phyloP scores from a whole-genome alignment of 2,888 invertebrate species.

The Odiellus spinosus region DNA sequence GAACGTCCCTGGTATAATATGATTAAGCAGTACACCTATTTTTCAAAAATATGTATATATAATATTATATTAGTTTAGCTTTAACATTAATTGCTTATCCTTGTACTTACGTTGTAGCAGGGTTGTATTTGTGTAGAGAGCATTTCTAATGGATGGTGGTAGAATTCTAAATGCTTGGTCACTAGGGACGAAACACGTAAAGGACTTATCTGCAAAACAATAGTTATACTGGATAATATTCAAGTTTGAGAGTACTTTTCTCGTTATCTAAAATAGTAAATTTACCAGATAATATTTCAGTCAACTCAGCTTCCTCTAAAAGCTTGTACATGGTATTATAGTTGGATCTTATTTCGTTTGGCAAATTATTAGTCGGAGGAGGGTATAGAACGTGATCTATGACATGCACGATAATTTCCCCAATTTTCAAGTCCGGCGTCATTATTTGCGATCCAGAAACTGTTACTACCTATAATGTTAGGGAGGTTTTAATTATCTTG shows the following conservation, averaged over 20 bases:
- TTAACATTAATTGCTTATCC: too few relatives aligned
- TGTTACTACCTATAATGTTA: conserved; percentile 6
- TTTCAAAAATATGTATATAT: too few relatives aligned
- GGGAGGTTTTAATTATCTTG: too few relatives aligned
- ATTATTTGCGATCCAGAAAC: conserved; percentile 13
- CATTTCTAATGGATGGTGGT: conserved; percentile 12
- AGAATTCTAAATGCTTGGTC: conserved; percentile 17
- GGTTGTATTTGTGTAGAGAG: conserved; percentile 12
- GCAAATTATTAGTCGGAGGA: conserved; percentile 16
- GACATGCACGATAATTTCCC: conserved; percentile 20
- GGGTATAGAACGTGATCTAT: conserved; percentile 24
- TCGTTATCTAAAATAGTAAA: too few relatives aligned
- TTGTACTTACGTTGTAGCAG: conserved; percentile 17
- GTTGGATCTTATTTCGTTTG: conserved; percentile 1
- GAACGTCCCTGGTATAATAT: conserved; percentile 24
- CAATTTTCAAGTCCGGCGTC: conserved; percentile 7
- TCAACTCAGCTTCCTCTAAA: too few relatives aligned
- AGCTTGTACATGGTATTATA: too few relatives aligned
- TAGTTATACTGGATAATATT: too few relatives aligned
- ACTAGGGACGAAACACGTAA: conserved; percentile 16
- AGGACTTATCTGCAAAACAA: background rate
- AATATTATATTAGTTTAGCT: too few relatives aligned
- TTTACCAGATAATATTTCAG: too few relatives aligned
- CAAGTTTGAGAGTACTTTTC: too few relatives aligned
- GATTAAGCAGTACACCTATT: conserved; percentile 24